Base-by-base conservation (phyloP, 2,113 vertebrate genomes). In the Tinamus guttatus region DNA sequence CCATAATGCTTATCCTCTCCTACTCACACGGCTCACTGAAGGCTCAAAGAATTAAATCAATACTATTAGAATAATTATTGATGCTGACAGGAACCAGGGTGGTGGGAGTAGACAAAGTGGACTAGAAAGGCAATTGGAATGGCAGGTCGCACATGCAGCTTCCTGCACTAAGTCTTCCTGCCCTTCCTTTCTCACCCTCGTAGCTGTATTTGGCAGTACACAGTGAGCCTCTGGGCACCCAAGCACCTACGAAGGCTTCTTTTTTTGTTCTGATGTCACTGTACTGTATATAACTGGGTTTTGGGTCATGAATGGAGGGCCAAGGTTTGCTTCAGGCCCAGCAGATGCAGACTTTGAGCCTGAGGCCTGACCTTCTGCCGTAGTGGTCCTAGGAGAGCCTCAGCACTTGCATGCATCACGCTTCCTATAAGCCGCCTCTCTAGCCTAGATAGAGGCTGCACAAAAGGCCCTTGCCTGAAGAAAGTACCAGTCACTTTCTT, bases 41-140 rank as follows among this genome's bases (percentile, higher is more conserved):
- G 79, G 81, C 75, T 64, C 85, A 84, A 81, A 67, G 51, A 70
- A 94, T 95, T 93, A 58, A 91, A 77, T 85, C 74, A 82, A 73
- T 76, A 65, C 67, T 85, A 52, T 65, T 68, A 64, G 6, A 22
- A 34, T 58, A 85, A 93, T 78, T 79, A 68, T 65, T 32, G 28
- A 85, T 24, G 82, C n/a, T 69, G 52, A 85, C 59, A 69, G 69
- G 52, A 85, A 91, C 38, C 6, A 1, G 2, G 0, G 0, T 43
- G 41, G 51, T 21, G 25, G 80, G 27, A 87, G 47, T 3, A 81
- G 63, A 52, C 62, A 76, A 89, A 96, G 38, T 13, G 62, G 65
- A 27, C 20, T 1, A 36, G 47, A 76, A 93, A 93, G n/a, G 21
- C 43, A 73, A 14, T 1, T 73, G 21, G 1, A 76, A 28, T 21